phyloP scores from a whole-genome alignment of 2,113 vertebrate genomes.

The Corythornis madagascariensis region DNA sequence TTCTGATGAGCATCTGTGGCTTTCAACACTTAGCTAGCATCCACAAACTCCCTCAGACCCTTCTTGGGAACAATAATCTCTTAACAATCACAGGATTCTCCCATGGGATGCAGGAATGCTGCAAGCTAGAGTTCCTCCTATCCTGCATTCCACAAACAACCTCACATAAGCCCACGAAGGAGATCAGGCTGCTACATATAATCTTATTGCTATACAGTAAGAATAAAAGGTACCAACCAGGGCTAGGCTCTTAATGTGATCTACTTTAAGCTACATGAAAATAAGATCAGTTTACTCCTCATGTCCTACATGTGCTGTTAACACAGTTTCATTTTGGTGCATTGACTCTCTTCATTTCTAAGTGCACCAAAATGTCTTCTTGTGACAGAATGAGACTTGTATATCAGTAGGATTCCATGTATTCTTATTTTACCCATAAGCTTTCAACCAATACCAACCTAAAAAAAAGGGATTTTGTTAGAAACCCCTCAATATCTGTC shows the following conservation, averaged over 20 bases:
- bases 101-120: neutral
- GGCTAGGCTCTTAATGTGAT: neutral
- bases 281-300: neutral
- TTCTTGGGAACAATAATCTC: neutral
- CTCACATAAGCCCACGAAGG: neutral
- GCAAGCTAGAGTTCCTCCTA: neutral
- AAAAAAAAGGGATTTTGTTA: neutral
- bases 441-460: neutral
- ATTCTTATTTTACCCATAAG: neutral
- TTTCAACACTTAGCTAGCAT: neutral
- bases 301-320: neutral
- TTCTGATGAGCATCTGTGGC: neutral
- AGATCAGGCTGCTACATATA: neutral
- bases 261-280: constrained; percentile 2
- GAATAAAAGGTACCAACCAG: neutral
- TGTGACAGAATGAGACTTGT: neutral
- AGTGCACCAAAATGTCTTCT: neutral
- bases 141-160: neutral
- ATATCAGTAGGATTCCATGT: neutral
- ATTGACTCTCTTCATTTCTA: neutral
- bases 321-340: neutral
- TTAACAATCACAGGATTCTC: neutral
- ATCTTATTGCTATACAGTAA: neutral
- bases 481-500: neutral
- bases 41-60: neutral